Conservation (phyloP, 2,888 invertebrate species). For the Lycocerus yunnanus region DNA sequence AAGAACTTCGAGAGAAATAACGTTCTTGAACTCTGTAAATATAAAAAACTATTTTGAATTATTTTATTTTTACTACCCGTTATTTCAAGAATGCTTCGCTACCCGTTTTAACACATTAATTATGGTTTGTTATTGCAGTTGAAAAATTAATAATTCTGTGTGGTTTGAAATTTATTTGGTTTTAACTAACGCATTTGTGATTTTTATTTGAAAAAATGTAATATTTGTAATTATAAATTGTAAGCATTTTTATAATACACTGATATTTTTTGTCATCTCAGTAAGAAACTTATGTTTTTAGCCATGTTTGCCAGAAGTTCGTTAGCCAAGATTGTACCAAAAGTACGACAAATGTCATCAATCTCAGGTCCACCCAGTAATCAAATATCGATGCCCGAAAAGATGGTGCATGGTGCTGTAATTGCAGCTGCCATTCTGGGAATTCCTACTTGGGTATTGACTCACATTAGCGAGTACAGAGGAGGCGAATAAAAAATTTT, state of each 20-base stretch:
- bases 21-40: neutral
- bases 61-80: neutral
- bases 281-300: neutral
- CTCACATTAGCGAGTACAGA: constrained; percentile 50
- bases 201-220: neutral
- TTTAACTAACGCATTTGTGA: neutral
- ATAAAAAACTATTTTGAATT: neutral
- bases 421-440: constrained; percentile 25
- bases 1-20: neutral
- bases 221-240: neutral
- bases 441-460: constrained; percentile 49
- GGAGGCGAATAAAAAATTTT: constrained; percentile 32
- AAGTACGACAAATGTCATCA: neutral
- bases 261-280: neutral
- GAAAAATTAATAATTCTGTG: neutral
- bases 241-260: neutral
- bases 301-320: constrained; percentile 24
- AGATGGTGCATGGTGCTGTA: constrained; percentile 7
- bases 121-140: neutral
- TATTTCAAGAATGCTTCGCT: neutral
- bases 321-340: constrained; percentile 14
- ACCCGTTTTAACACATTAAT: neutral
- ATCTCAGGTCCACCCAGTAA: constrained; percentile 17
- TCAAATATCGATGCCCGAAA: constrained; percentile 1
- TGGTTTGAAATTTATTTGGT: neutral